Conservation (phyloP, 2,113 vertebrate genomes). For the Pedionomus torquatus region DNA sequence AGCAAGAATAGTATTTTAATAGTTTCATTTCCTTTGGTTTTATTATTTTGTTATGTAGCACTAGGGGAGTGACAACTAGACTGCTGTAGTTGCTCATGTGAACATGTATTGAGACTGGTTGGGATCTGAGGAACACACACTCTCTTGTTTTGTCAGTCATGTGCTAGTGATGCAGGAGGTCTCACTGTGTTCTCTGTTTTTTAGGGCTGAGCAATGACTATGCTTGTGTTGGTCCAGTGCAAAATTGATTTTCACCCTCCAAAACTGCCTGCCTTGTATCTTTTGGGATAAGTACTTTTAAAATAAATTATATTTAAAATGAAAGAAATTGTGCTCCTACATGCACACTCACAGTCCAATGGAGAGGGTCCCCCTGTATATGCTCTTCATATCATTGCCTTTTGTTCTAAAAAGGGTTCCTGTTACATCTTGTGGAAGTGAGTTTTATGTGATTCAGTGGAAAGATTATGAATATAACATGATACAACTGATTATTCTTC, state of each 20-base stretch:
- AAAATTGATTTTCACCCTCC: neutral
- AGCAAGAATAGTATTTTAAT: constrained; percentile 54
- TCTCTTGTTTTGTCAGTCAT: neutral
- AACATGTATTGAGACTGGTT: constrained; percentile 18
- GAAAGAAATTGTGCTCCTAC: neutral
- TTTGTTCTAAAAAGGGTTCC: neutral
- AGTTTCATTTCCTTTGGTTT: constrained; percentile 68
- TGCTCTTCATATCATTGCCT: rapidly evolving
- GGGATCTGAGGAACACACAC: neutral
- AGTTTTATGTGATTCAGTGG: neutral
- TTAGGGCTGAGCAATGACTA: neutral
- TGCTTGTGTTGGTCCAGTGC: neutral
- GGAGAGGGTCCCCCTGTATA: neutral
- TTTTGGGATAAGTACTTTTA: neutral
- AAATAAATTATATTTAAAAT: neutral
- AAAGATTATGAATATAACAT: neutral
- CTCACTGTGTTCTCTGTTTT: neutral
- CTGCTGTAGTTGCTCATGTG: neutral
- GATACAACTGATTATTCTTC: neutral
- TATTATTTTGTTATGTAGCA: neutral
- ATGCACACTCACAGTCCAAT: neutral
- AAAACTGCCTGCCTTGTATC: neutral
- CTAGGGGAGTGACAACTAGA: neutral
- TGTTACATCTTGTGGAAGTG: neutral
- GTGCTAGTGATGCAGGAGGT: neutral